These are phyloP conservation scores for Xenopus borealis DNA, from an alignment of 2,113 vertebrate genomes.

Conservation along the genomic window DNA sequence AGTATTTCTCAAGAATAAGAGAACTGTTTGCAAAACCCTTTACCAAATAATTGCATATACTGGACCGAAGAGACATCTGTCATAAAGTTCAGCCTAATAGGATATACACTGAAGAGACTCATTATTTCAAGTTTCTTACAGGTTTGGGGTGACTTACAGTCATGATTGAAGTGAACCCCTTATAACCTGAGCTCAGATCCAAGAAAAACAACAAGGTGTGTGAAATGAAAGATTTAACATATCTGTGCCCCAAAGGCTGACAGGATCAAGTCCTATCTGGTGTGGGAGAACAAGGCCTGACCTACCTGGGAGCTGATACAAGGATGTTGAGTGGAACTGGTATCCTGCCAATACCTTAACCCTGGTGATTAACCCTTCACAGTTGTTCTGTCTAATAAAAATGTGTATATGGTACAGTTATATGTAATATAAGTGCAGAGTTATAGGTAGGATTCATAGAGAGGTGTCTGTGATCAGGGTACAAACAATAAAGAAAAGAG, in stretches of 20 bases:
- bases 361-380: slow-evolving; percentile 17
- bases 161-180: neutral
- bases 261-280: slow-evolving; percentile 28
- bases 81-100: too few relatives aligned
- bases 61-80: too few relatives aligned
- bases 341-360: slow-evolving; percentile 27
- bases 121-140: too few relatives aligned
- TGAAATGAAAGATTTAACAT: slow-evolving; percentile 33
- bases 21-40: too few relatives aligned
- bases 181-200: slow-evolving; percentile 2
- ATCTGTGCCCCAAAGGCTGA: slow-evolving; percentile 27
- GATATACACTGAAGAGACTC: too few relatives aligned
- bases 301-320: slow-evolving; percentile 32
- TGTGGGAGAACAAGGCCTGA: slow-evolving; percentile 41
- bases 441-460: neutral
- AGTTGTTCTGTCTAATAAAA: neutral
- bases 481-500: too few relatives aligned
- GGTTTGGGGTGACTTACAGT: too few relatives aligned
- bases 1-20: too few relatives aligned
- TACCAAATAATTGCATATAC: too few relatives aligned
- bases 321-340: neutral
- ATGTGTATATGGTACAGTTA: neutral
- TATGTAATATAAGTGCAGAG: neutral
- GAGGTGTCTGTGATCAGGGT: too few relatives aligned
- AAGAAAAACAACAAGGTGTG: slow-evolving; percentile 38